Percentiles rank a stretch among this genome's conserved stretches.
Conservation (phyloP, 2,888 invertebrate species). For the Tinea semifulvella region DNA sequence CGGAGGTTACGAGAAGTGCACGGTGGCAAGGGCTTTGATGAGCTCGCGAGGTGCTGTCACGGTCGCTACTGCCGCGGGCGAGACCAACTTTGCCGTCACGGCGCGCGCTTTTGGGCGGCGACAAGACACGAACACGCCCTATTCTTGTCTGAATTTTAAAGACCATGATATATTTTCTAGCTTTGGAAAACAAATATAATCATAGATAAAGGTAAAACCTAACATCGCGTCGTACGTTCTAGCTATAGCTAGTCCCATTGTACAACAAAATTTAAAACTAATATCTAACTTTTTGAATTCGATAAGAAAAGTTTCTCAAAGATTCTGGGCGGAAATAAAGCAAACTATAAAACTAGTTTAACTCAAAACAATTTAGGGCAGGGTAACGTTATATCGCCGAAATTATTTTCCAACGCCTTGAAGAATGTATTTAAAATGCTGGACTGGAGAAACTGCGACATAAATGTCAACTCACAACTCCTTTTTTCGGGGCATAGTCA, state of each 20-base stretch:
- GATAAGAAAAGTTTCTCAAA: not conserved
- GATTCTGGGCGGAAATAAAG: not conserved
- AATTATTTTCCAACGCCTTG: too few relatives aligned
- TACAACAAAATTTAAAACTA: too few relatives aligned
- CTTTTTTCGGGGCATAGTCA: too few relatives aligned
- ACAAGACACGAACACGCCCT: slow-evolving; percentile 9
- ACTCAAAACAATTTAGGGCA: too few relatives aligned
- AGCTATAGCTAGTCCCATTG: too few relatives aligned
- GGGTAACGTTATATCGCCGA: too few relatives aligned
- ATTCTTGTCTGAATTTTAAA: slow-evolving; percentile 1
- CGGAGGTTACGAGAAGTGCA: not conserved
- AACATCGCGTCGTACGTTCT: not conserved
- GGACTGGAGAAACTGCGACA: too few relatives aligned
- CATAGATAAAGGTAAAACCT: not conserved
- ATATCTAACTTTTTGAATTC: too few relatives aligned
- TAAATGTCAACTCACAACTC: too few relatives aligned
- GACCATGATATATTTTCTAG: slow-evolving; percentile 7
- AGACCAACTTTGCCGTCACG: not conserved
- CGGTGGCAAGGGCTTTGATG: not conserved
- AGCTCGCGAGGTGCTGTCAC: not conserved
- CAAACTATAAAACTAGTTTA: not conserved
- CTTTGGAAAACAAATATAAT: slow-evolving; percentile 2
- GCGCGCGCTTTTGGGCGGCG: slow-evolving; percentile 13
- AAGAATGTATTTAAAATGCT: too few relatives aligned
- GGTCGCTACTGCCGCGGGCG: not conserved